Conservation (phyloP, 2,797 vertebrate species). For the Miichthys miiuy region DNA sequence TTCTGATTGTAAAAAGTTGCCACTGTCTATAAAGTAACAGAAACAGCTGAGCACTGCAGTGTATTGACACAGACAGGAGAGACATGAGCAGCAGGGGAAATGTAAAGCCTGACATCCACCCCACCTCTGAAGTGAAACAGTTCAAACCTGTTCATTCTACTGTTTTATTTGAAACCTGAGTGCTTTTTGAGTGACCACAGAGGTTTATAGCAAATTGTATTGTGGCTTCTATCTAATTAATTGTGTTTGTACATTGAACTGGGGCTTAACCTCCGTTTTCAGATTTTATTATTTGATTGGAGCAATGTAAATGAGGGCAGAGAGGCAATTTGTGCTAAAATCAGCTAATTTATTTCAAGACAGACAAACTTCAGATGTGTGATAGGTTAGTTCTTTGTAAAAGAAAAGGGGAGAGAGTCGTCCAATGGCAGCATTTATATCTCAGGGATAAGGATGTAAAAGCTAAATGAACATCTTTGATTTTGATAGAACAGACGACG, state of each 20-base stretch:
- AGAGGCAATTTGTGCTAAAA: not conserved
- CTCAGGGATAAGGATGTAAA: not conserved
- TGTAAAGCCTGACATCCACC: not conserved
- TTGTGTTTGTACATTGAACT: not conserved
- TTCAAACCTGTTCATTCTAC: not conserved
- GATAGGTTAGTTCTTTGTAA: not conserved
- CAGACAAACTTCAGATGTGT: not conserved
- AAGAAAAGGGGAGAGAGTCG: not conserved
- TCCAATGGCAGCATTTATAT: not conserved
- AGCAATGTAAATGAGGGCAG: not conserved
- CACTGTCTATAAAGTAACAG: not conserved
- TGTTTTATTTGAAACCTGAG: not conserved
- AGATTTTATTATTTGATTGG: conserved; percentile 2
- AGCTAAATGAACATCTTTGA: not conserved
- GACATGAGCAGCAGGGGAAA: not conserved
- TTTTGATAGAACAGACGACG: not conserved
- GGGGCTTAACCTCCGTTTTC: conserved; percentile 9
- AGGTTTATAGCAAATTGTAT: not conserved
- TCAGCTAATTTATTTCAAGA: not conserved
- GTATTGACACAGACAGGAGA: not conserved
- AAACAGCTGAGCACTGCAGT: not conserved
- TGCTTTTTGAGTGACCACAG: not conserved
- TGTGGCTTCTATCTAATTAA: not conserved
- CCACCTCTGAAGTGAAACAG: no score
- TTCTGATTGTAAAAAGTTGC: not conserved